Evolutionary conservation across 2,797 vertebrate genomes (phyloP), one percentile per base, ranked within the genome.

Genomic region (Cynopterus sphinx): DNA sequence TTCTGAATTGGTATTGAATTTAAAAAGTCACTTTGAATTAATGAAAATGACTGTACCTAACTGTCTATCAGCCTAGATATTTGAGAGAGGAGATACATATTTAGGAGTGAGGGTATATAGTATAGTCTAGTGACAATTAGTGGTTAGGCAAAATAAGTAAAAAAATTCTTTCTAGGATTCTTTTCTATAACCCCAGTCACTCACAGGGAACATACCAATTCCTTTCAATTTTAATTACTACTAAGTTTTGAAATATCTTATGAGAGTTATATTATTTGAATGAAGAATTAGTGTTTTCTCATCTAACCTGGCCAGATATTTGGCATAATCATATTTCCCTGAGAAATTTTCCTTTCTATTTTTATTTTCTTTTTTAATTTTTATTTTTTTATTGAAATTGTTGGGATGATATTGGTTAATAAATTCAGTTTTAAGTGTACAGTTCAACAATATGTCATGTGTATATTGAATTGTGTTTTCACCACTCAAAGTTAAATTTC

Each of bases 11-110:
- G 73, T 95, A 28, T 93, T 94, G 65, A 68, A 96, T 96, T 96
- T 97, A 94, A 89, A 97, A 97, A 96, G 91, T 96, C 93, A 97
- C 95, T 97, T 95, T 92, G 70, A 94, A 96, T 97, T 96, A 96
- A 97, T 96, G 84, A 94, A 97, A 95, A 68, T 95, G 90, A 92
- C 87, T 0, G 1, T 95, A 96, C 84, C 96, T 97, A 89, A 87
- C 55, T 91, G 67, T 83, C 53, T 63, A 96, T 49, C n/a, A 95
- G 43, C 57, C 68, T 87, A 83, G 63, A 22, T 94, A 73, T 89
- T 89, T 91, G 79, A 95, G 85, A 82, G n/a, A 86, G 31, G 51
- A 84, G 74, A 92, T 43, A 39, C 67, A 84, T 74, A 79, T 74
- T 81, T 90, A 59, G 55, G 51, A 74, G 74, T 53, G 31, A 86